A percentile compares a stretch with the other conserved stretches of the same genome.
Conservation (phyloP, 1,140 invertebrate species). For the Maniola jurtina region DNA sequence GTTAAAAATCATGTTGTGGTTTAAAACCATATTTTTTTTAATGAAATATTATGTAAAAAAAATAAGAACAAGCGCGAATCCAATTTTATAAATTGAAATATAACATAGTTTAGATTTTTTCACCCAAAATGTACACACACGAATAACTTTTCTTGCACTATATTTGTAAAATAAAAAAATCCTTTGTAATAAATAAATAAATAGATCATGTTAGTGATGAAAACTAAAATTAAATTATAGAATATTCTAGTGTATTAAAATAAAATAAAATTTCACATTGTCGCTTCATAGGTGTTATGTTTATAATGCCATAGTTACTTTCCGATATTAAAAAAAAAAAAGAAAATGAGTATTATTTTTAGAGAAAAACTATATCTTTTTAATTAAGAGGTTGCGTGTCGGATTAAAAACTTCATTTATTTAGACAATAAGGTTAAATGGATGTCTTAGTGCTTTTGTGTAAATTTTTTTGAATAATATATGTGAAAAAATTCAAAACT, state of each 20-base stretch:
- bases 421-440: constrained; percentile 79
- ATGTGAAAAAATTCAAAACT: constrained; percentile 70
- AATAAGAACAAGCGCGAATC: constrained; percentile 19
- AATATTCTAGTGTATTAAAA: constrained; percentile 50
- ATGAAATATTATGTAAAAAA: constrained; percentile 18
- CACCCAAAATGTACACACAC: constrained; percentile 64
- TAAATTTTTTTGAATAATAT: constrained; percentile 80
- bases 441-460: constrained; percentile 80
- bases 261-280: constrained; percentile 46
- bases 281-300: constrained; percentile 75
- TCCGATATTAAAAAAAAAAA: constrained; percentile 58
- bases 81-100: constrained; percentile 28
- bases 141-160: constrained; percentile 66
- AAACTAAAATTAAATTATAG: constrained; percentile 48
- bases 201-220: constrained; percentile 61
- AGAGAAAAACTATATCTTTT: constrained; percentile 75
- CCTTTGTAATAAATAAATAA: constrained; percentile 49
- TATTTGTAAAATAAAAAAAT: constrained; percentile 62
- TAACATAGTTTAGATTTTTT: constrained; percentile 36
- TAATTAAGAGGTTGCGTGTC: constrained; percentile 75
- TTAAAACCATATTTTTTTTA: constrained; percentile 22
- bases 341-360: constrained; percentile 77
- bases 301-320: constrained; percentile 72
- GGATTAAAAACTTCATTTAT: constrained; percentile 75
- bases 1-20: background rate